Conservation (phyloP, 2,113 vertebrate genomes). For the Hydrolagus affinis region DNA sequence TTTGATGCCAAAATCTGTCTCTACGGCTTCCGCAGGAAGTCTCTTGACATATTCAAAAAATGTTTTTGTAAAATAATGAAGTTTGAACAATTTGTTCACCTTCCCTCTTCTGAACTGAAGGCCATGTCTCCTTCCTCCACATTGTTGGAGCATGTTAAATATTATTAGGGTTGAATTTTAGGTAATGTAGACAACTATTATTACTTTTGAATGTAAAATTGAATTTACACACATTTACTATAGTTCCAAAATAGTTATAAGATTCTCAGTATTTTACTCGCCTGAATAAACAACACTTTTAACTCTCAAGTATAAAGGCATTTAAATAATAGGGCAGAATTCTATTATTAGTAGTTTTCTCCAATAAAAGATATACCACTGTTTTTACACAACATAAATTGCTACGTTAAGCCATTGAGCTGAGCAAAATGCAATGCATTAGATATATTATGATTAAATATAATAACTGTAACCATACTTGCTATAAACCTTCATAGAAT, state of each 20-base stretch:
- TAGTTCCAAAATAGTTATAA: not conserved
- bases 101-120: too few relatives aligned
- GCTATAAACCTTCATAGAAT: slow-evolving; percentile 69
- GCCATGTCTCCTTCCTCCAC: too few relatives aligned
- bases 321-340: slow-evolving; percentile 5
- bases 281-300: not conserved
- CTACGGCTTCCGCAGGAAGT: too few relatives aligned
- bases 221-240: not conserved
- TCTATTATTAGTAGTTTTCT: slow-evolving; percentile 14
- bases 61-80: too few relatives aligned
- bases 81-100: too few relatives aligned
- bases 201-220: too few relatives aligned
- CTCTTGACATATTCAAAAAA: too few relatives aligned
- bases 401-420: slow-evolving; percentile 8
- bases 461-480: slow-evolving; percentile 61
- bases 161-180: too few relatives aligned
- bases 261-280: not conserved
- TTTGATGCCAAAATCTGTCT: too few relatives aligned
- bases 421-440: slow-evolving; percentile 51
- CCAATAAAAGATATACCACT: slow-evolving; percentile 19
- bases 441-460: slow-evolving; percentile 63
- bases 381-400: slow-evolving; percentile 22
- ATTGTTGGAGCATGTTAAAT: too few relatives aligned
- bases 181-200: too few relatives aligned
- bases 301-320: slow-evolving; percentile 14